Evolutionary conservation across 2,113 vertebrate genomes (phyloP).

Genomic region (Thymallus thymallus): DNA sequence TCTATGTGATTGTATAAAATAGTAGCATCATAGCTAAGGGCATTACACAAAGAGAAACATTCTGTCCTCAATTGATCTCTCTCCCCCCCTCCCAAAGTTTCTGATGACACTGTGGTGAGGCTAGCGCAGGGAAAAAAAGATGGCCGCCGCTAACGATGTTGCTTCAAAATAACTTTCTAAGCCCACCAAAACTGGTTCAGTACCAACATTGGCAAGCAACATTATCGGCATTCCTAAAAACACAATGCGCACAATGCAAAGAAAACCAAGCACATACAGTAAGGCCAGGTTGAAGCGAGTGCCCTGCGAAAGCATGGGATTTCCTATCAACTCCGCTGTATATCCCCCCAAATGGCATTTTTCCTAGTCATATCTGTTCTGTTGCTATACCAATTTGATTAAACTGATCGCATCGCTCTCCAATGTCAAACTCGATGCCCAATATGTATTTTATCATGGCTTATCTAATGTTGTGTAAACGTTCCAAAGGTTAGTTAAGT

Average conservation of each 20-base stretch:
- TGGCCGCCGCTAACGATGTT: slow-evolving; percentile 16
- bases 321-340: slow-evolving; percentile 15
- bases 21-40: slow-evolving; percentile 22
- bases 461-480: slow-evolving; percentile 57
- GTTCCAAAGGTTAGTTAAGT: slow-evolving; percentile 52
- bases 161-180: slow-evolving; percentile 14
- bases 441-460: slow-evolving; percentile 22
- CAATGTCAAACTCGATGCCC: not conserved
- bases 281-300: slow-evolving; percentile 62
- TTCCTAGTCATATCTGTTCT: slow-evolving; percentile 41
- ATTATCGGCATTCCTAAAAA: slow-evolving; percentile 27
- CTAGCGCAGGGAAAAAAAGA: slow-evolving; percentile 7
- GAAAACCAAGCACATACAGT: slow-evolving; percentile 46
- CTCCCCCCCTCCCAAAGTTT: slow-evolving; percentile 5
- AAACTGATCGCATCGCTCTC: not conserved
- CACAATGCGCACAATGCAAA: slow-evolving; percentile 2
- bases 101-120: slow-evolving; percentile 5
- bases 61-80: not conserved
- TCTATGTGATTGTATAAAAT: slow-evolving; percentile 21
- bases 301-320: slow-evolving; percentile 22
- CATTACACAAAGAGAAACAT: slow-evolving; percentile 5
- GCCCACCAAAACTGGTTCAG: slow-evolving; percentile 7
- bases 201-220: slow-evolving; percentile 18
- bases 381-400: not conserved
- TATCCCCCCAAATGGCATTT: slow-evolving; percentile 35